A percentile compares a stretch with the other conserved stretches of the same genome.
Conservation (phyloP, 2,113 vertebrate species). For the Spea multiplicata region DNA sequence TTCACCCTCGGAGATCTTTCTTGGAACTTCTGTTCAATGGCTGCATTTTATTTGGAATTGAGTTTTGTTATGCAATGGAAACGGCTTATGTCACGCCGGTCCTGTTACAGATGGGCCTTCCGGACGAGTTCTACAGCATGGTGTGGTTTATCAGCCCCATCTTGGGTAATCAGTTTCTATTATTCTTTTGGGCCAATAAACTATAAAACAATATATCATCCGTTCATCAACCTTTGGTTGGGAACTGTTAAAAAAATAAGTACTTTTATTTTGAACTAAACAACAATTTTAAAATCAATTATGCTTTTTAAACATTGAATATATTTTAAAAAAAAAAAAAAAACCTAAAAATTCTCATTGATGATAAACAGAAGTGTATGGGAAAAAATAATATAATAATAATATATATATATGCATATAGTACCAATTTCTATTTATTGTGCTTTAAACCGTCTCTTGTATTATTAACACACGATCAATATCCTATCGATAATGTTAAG, state of each 20-base stretch:
- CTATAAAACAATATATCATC: too few species aligned
- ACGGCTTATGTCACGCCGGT: slow-evolving; percentile 95
- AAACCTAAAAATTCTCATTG: too few species aligned
- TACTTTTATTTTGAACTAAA: too few species aligned
- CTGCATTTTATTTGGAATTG: slow-evolving; percentile 90
- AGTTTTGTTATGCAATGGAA: slow-evolving; percentile 98
- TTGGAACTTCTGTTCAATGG: slow-evolving; percentile 89
- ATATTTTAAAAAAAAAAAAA: too few species aligned
- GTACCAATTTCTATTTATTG: background rate
- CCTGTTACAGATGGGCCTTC: slow-evolving; percentile 93
- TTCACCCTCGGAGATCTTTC: slow-evolving; percentile 86
- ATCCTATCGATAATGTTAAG: background rate
- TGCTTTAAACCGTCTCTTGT: background rate
- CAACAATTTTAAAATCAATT: too few species aligned
- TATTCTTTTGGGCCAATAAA: background rate
- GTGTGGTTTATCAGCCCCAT: slow-evolving; percentile 98
- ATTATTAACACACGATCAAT: too few species aligned
- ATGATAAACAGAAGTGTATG: too few species aligned
- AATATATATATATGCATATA: background rate
- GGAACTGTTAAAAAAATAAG: too few species aligned
- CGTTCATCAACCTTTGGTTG: too few species aligned
- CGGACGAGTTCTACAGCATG: slow-evolving; percentile 92
- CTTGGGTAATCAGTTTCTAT: slow-evolving; percentile 70
- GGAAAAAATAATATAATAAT: too few species aligned
- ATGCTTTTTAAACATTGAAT: too few species aligned